Conservation (phyloP, 1,140 invertebrate species). For the Caenorhabditis tropicalis region DNA sequence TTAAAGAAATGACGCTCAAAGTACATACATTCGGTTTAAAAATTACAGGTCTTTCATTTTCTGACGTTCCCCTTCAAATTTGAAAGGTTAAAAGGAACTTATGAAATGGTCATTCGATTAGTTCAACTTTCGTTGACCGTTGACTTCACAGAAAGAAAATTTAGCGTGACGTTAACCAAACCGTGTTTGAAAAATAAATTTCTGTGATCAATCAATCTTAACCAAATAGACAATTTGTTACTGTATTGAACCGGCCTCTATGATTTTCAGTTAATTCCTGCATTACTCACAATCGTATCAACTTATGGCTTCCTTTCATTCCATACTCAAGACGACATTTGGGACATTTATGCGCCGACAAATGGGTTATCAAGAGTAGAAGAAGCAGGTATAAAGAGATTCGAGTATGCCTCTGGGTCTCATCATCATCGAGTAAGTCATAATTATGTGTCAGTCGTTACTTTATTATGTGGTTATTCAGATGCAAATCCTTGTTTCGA, state of each 20-base stretch:
- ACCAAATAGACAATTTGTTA: too few relatives aligned
- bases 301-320: conserved; percentile 58
- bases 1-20: too few relatives aligned
- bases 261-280: conserved; percentile 61
- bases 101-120: too few relatives aligned
- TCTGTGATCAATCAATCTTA: too few relatives aligned
- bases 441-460: conserved; percentile 7
- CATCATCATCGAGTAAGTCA: conserved; percentile 68
- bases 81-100: too few relatives aligned
- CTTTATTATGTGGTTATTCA: conserved; percentile 47
- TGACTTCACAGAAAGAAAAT: too few relatives aligned
- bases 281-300: conserved; percentile 59
- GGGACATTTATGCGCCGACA: conserved; percentile 68
- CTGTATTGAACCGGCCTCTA: background rate
- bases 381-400: conserved; percentile 62
- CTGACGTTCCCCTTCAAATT: too few relatives aligned
- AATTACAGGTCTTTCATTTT: too few relatives aligned
- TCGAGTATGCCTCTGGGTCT: conserved; percentile 60
- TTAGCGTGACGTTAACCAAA: too few relatives aligned
- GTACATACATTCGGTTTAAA: too few relatives aligned
- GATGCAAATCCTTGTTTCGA: conserved; percentile 69
- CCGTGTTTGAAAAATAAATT: too few relatives aligned
- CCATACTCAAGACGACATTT: conserved; percentile 67
- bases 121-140: too few relatives aligned
- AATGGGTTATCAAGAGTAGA: conserved; percentile 66